Base-by-base conservation (phyloP, 2,888 invertebrate genomes). In the Sycophila texana region DNA sequence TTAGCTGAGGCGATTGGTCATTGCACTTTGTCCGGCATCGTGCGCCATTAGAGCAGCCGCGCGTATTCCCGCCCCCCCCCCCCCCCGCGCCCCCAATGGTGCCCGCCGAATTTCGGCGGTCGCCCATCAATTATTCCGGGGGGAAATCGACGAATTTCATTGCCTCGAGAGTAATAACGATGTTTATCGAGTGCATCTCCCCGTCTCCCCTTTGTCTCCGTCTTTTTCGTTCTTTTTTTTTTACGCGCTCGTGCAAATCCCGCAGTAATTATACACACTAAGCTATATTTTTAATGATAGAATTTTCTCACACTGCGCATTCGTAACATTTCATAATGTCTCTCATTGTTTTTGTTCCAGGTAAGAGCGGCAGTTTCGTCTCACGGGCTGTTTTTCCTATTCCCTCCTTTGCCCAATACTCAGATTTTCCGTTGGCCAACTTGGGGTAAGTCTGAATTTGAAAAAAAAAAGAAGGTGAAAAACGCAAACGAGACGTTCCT, bases 271-370 rank as follows among this genome's bases (percentile, higher is more conserved):
- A n/a, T n/a, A 39, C 39, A 10, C 39, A 39, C 39, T 39, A 39
- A 39, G 39, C 39, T 10, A 39, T 39, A 39, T 39, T 39, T 39
- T 39, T 39, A 39, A 39, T 39, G 39, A 39, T 39, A 39, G 39
- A 39, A 39, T 39, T 39, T 39, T 39, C 39, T 58, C 39, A 60
- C 47, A 63, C n/a, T 39, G 55, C 58, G 22, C 18, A 22, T 61
- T 72, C 30, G 58, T 60, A 67, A 67, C 67, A 58, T 77, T 74
- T 70, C 57, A 58, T 80, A 83, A 81, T 68, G 60, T 79, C 51
- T 68, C 74, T 80, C 66, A 66, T 79, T 77, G 49, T 80, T 80
- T 81, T 80, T 81, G 82, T 83, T 83, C 13, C 83, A 83, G 83
- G 83, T 83, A 82, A 83, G 79, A 68, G 55, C 26, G 53, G 53